These are phyloP conservation scores for Glaucopsyche alexis DNA, from an alignment of 2,888 invertebrate genomes.

Conservation along the genomic window DNA sequence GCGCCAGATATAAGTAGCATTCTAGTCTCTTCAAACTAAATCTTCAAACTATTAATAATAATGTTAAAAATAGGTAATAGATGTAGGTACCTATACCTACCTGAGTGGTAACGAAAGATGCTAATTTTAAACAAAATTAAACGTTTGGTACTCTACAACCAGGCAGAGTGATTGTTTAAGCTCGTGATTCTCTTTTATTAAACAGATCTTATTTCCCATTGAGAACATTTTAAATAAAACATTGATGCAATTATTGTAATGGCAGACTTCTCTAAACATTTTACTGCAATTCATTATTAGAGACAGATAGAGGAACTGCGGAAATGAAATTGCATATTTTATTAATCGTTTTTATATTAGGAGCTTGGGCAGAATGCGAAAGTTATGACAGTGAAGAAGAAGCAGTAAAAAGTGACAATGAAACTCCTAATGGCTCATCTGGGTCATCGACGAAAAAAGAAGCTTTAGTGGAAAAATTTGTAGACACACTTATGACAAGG, in stretches of 20 bases:
- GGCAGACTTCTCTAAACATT: conserved; percentile 13
- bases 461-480: conserved; percentile 61
- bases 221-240: conserved; percentile 18
- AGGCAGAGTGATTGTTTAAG: background rate
- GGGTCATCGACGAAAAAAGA: conserved; percentile 46
- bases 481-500: conserved; percentile 62
- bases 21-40: too few species aligned
- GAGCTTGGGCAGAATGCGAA: conserved; percentile 28
- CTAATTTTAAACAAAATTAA: too few species aligned
- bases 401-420: conserved; percentile 31
- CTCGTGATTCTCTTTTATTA: background rate
- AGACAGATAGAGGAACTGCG: background rate
- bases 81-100: too few species aligned
- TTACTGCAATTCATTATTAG: background rate
- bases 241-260: background rate
- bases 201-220: background rate
- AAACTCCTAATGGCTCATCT: conserved; percentile 38
- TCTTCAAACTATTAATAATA: too few species aligned
- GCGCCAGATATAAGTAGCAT: too few species aligned
- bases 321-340: conserved; percentile 6
- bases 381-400: conserved; percentile 13
- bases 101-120: too few species aligned
- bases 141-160: background rate
- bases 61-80: too few species aligned
- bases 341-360: conserved; percentile 28